Evolutionary conservation across 2,888 invertebrate genomes (phyloP), one percentile per base, ranked within the genome.

Genomic region (Agonopterix heracliana): DNA sequence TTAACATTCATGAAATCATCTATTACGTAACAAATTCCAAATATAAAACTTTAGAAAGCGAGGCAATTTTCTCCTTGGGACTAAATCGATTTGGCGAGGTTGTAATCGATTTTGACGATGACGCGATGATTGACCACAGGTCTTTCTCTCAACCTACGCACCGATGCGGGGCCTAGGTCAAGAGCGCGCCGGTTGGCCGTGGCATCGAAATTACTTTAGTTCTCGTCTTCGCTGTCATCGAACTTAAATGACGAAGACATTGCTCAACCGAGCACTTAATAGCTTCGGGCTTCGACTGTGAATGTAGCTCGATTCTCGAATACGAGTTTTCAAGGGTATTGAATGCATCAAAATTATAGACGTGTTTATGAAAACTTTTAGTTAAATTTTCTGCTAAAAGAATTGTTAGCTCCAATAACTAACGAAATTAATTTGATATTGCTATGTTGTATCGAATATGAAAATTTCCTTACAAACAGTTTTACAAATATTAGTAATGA

Each of bases 111-210:
- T 64, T 41, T 50, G 44, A 50, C 46, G 36, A 44, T 26, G 26
- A 26, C 26, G 26, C 44, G 44, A 41, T 42, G 26, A 26, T 26
- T 7, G 26, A 3, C 46, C 44, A 50, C 44, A 51, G 50, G 55
- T 64, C 53, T 59, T 57, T 60, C 54, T 60, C 57, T 59, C 41
- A 52, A 57, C 55, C 54, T 63, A 71, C 67, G 66, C 73, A 68
- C 64, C 69, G 63, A 36, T 56, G 51, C 59, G 52, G 50, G 63
- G 68, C 63, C 68, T 72, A 75, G 81, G 83, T 83, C 81, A 82
- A 81, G 81, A 67, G 56, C 80, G 59, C 7, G 14, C 49, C 41
- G 41, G 49, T 48, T 65, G 81, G 54, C 79, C 81, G 66, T 80
- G 78, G 76, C 81, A 76, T 71, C 72, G 67, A 74, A 69, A 57